A percentile compares a stretch with the other conserved stretches of the same genome.
Evolutionary conservation across 2,888 invertebrate species (phyloP).

Genomic region (Protodeltote pygarga): DNA sequence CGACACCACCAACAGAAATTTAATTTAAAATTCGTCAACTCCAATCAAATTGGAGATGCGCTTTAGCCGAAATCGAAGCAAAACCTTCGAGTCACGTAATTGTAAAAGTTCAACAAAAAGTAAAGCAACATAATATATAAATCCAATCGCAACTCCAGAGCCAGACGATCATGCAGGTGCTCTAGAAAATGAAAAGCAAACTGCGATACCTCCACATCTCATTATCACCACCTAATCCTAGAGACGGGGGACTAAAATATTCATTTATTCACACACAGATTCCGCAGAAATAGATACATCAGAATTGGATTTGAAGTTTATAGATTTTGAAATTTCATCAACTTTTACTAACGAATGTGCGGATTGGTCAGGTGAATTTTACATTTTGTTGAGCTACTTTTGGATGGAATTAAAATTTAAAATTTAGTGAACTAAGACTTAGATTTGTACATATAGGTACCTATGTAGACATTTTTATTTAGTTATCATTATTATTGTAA

Average conservation of each 20-base stretch:
- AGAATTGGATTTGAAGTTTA: slow-evolving; percentile 22
- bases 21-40: too few relatives aligned
- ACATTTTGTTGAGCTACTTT: too few relatives aligned
- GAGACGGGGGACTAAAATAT: slow-evolving; percentile 62
- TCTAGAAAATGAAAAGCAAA: slow-evolving; percentile 71
- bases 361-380: too few relatives aligned
- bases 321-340: slow-evolving; percentile 12
- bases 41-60: too few relatives aligned
- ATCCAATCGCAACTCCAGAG: slow-evolving; percentile 54
- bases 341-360: background rate
- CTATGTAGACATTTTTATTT: too few relatives aligned
- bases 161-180: slow-evolving; percentile 52
- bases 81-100: slow-evolving; percentile 1
- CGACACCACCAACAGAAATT: too few relatives aligned
- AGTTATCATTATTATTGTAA: too few relatives aligned
- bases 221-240: slow-evolving; percentile 65
- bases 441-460: too few relatives aligned
- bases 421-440: too few relatives aligned
- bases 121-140: slow-evolving; percentile 14
- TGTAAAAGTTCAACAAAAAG: slow-evolving; percentile 4
- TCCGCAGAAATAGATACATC: slow-evolving; percentile 37
- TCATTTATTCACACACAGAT: slow-evolving; percentile 44
- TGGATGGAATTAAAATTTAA: too few relatives aligned
- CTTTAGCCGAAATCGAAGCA: background rate
- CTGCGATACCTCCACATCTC: slow-evolving; percentile 58